Base-by-base conservation (phyloP, 2,797 vertebrate species). In the Sebastiscus albofasciatus region DNA sequence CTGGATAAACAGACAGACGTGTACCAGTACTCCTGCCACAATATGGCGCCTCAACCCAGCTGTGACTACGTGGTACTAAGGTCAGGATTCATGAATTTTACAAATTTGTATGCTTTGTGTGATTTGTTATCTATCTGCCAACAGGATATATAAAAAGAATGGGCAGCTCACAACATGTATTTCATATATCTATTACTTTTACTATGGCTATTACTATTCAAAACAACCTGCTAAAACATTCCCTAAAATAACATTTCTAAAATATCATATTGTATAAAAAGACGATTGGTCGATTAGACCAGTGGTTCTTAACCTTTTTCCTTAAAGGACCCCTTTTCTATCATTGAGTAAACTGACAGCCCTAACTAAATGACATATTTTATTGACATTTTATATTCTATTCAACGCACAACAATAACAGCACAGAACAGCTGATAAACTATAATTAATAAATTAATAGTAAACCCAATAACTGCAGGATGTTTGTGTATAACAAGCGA, bases 1-100 rank as follows among this genome's bases (percentile, higher is more conserved):
- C 90, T 98, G 91, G 97, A 98, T 88, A 96, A 94, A 83, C 97
- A 98, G 74, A 98, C 97, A 0, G 98, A 99, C 56, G 92, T 99
- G 84, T 99, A 97, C 79, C 97, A 97, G 86, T 98, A 97, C 27
- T 96, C 96, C 89, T 83, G 96, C 89, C 92, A 94, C 87, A 96
- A 95, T 94, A 99, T 99, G 98, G 92, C 96, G 24, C 97, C 98
- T 33, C 98, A 97, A 34, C 97, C 97, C 0, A 84, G 94, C 91
- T 95, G 96, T 73, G 98, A 99, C 92, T 98, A 96, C 8, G 96
- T 98, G 31, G 94, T 98, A 81, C 96, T 99, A 67, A 97, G 98
- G 98, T 99, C 79, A 93, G 93, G 56, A 69, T 26, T 1, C 3
- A 29, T 24, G 2, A 1, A 26, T 31, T 31, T 68, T 22, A 8